Evolutionary conservation across 2,888 invertebrate genomes (phyloP), one percentile per base, ranked within the genome.

Genomic region (Byasa hedistus): DNA sequence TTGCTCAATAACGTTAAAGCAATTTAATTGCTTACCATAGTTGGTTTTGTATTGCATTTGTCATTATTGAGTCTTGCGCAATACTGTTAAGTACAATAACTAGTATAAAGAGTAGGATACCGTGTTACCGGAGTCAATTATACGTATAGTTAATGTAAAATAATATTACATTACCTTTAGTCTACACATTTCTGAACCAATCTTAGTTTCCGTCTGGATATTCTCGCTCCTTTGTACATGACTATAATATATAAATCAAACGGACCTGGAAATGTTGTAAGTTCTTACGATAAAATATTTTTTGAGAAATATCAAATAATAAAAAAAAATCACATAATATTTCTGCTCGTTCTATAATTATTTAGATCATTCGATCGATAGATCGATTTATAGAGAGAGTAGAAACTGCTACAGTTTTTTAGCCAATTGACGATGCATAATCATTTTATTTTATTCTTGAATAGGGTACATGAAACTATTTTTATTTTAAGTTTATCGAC

Each of bases 1-100:
- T 84, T 87, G 89, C 89, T 90, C 89, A 89, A 87, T 10, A 32
- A 73, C 64, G 71, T 78, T 55, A 75, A 87, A 87, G 85, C 85
- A 88, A 88, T 85, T 78, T 66, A 67, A 51, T 60, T 61, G 65
- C 62, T 51, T 51, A 39, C 60, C 21, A 65, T 56, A 55, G 23
- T 23, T 55, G 10, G 7, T 32, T 32, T 32, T 32, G 51, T 60
- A 48, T 63, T 32, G 48, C 61, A 64, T 54, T 44, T 61, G 57
- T 54, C 55, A 61, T 57, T 57, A 57, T 64, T 64, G 64, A 77
- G 75, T 77, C 75, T 80, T 81, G 75, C 78, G 76, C 82, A 81
- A 79, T 85, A 85, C 81, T 80, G 79, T 72, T 84, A 85, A 89
- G 89, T 88, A 90, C 89, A 89, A 89, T 89, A 86, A 86, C 73